phyloP scores from a whole-genome alignment of 2,113 vertebrate species.

The Pollimyrus isidori region DNA sequence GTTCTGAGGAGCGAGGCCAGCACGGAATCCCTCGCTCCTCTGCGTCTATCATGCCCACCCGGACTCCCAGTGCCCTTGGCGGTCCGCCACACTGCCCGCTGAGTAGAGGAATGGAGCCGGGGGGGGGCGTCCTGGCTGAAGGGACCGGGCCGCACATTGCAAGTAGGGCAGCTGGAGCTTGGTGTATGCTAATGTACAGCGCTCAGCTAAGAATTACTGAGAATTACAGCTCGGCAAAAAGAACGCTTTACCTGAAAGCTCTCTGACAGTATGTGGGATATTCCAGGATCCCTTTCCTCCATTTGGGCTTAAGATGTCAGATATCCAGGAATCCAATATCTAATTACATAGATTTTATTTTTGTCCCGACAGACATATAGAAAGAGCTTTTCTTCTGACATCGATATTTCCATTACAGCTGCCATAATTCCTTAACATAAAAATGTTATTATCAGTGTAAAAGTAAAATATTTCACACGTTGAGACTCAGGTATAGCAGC shows the following conservation, averaged over 20 bases:
- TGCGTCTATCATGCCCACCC: not conserved
- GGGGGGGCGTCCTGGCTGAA: not conserved
- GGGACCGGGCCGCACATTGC: not conserved
- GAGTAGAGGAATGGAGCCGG: not conserved
- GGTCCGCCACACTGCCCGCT: not conserved
- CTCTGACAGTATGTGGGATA: not conserved
- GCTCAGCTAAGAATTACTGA: not conserved
- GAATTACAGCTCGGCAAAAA: not conserved
- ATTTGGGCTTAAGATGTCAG: not conserved
- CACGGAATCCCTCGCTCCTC: not conserved
- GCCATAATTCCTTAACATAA: not conserved
- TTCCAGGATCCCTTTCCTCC: not conserved
- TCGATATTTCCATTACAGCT: not conserved
- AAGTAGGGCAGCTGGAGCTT: not conserved
- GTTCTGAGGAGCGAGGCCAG: not conserved
- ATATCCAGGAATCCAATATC: not conserved
- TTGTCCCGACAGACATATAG: not conserved
- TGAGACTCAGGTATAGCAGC: not conserved
- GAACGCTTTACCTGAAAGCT: not conserved
- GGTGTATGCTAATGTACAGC: not conserved
- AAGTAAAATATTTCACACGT: not conserved
- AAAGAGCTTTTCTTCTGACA: not conserved
- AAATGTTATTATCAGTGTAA: not conserved
- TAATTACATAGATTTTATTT: slow-evolving; percentile 5
- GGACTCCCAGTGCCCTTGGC: not conserved